Evolutionary conservation across 2,797 vertebrate genomes (phyloP).

Genomic region (Mormyrops attenuatus): DNA sequence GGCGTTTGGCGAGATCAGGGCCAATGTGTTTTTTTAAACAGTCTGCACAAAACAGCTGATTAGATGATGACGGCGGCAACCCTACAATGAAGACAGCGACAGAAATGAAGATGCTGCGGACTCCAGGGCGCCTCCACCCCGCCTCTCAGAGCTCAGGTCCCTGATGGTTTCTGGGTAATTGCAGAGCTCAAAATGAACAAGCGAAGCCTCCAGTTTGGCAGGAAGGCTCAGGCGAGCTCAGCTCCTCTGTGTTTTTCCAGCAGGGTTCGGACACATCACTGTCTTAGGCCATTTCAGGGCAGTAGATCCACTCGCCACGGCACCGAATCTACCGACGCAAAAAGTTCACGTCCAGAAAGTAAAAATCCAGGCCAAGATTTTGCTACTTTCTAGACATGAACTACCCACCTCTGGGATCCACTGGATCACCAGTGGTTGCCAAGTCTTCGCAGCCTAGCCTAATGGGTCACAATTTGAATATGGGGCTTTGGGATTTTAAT

Average conservation of each 20-base stretch:
- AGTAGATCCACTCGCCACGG: not conserved
- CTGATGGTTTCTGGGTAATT: constrained; percentile 6
- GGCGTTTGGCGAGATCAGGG: not conserved
- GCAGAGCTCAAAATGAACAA: not conserved
- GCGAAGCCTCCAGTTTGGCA: not conserved
- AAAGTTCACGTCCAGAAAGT: not conserved
- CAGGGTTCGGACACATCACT: not conserved
- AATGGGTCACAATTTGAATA: not conserved
- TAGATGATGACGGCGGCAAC: not conserved
- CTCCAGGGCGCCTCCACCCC: not conserved
- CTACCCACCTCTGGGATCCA: not conserved
- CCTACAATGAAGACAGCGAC: not conserved
- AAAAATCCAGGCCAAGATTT: not conserved
- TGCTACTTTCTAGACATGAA: not conserved
- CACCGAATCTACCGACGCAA: not conserved
- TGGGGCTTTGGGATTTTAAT: not conserved
- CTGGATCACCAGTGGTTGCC: not conserved
- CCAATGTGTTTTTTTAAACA: not conserved
- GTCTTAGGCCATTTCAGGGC: not conserved
- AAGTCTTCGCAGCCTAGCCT: not conserved
- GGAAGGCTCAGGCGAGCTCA: not conserved
- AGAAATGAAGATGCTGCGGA: not conserved
- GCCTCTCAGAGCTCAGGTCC: not conserved
- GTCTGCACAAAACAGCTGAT: not conserved
- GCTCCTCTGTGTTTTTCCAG: not conserved